Conservation (phyloP, 2,888 invertebrate genomes). For the Dexiosoma caninum region DNA sequence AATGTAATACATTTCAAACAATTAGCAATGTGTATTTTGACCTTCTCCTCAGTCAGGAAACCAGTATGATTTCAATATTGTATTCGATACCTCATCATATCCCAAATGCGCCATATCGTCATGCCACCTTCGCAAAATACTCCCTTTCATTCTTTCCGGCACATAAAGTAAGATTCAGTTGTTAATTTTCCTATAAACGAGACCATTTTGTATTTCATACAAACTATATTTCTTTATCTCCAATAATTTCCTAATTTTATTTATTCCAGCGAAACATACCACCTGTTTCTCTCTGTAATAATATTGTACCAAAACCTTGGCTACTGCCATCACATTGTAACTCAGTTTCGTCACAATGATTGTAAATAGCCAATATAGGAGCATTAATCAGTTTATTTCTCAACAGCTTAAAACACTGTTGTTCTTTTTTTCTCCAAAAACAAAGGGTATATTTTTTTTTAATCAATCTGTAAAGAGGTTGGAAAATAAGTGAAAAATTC, state of each 20-base stretch:
- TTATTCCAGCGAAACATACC: not conserved
- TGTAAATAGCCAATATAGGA: slow-evolving; percentile 3
- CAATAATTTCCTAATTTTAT: not conserved
- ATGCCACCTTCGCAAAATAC: not conserved
- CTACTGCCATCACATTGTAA: slow-evolving; percentile 51
- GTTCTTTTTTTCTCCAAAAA: not conserved
- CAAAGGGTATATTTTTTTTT: not conserved
- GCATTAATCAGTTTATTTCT: slow-evolving; percentile 27
- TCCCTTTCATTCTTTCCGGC: not conserved
- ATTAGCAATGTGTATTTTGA: not conserved
- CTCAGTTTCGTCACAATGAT: not conserved
- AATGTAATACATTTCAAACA: not conserved
- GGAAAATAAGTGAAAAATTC: not conserved
- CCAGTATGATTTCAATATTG: not conserved
- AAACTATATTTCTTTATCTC: not conserved
- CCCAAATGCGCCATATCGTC: not conserved
- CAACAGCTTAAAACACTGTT: not conserved
- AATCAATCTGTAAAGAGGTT: not conserved
- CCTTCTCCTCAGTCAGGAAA: slow-evolving; percentile 2
- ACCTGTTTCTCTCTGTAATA: slow-evolving; percentile 27
- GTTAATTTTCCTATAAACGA: not conserved
- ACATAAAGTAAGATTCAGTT: not conserved
- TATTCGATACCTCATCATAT: not conserved
- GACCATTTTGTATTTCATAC: not conserved
- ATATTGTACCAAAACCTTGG: slow-evolving; percentile 27